Evolutionary conservation across 2,113 vertebrate genomes (phyloP).

Genomic region (Antechinus flavipes): DNA sequence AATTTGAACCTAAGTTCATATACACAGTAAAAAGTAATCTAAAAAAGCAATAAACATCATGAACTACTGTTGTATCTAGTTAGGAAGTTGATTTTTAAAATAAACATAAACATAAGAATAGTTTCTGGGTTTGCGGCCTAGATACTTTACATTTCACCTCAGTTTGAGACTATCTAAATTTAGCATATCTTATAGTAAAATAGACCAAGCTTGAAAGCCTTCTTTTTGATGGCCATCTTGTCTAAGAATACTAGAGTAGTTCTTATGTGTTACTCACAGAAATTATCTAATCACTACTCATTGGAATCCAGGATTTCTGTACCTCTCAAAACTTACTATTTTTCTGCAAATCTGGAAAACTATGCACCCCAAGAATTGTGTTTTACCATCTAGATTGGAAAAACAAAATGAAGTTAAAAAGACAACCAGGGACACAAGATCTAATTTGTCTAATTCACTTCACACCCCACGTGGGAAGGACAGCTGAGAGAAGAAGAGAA

Average conservation of each 20-base stretch:
- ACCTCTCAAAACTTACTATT: neutral
- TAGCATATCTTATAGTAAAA: neutral
- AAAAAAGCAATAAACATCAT: neutral
- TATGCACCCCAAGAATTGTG: neutral
- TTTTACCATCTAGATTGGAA: neutral
- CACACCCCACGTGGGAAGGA: neutral
- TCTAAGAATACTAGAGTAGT: neutral
- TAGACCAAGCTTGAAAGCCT: neutral
- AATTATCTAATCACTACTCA: neutral
- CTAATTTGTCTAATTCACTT: neutral
- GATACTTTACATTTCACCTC: neutral
- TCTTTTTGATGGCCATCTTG: neutral
- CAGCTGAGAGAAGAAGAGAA: neutral
- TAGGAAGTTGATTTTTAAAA: neutral
- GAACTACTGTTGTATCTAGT: neutral
- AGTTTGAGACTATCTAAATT: neutral
- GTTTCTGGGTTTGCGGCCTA: neutral
- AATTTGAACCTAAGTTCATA: neutral
- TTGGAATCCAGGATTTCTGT: neutral
- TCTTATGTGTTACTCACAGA: neutral
- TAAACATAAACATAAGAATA: neutral
- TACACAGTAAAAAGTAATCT: neutral
- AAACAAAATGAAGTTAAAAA: neutral
- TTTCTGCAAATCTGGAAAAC: neutral
- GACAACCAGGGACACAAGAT: neutral